Conservation (phyloP, 2,888 invertebrate genomes). For the Oligia strigilis region DNA sequence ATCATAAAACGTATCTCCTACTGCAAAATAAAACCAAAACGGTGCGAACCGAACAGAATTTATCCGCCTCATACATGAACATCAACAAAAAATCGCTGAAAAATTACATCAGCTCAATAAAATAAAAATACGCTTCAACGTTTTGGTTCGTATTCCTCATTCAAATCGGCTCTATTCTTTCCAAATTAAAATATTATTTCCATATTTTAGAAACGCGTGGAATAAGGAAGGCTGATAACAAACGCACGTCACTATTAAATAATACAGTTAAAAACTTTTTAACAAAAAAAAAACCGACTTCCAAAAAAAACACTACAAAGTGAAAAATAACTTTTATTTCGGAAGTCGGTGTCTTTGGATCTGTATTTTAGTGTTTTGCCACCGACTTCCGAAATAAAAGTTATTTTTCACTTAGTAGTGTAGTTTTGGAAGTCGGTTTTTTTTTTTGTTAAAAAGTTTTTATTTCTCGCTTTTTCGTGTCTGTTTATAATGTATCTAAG, state of each 20-base stretch:
- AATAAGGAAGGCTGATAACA: conserved; percentile 29
- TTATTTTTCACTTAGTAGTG: too few relatives aligned
- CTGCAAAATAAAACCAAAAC: conserved; percentile 20
- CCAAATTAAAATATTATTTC: conserved; percentile 37
- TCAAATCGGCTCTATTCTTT: conserved; percentile 33
- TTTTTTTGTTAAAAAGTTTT: too few relatives aligned
- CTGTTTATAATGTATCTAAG: too few relatives aligned
- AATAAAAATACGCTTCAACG: conserved; percentile 21
- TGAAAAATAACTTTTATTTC: too few relatives aligned
- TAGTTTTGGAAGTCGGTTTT: too few relatives aligned
- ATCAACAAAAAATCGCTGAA: conserved; percentile 28
- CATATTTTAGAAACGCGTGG: conserved; percentile 28
- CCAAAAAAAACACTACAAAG: too few relatives aligned
- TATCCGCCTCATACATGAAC: conserved; percentile 3
- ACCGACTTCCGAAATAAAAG: too few relatives aligned
- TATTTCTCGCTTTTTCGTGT: too few relatives aligned
- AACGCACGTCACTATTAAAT: conserved; percentile 14
- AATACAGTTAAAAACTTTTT: conserved; percentile 22
- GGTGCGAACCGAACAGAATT: conserved; percentile 2
- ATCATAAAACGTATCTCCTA: conserved; percentile 18
- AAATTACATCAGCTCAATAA: conserved; percentile 25
- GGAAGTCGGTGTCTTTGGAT: too few relatives aligned
- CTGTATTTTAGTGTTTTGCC: too few relatives aligned
- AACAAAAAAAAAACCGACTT: too few relatives aligned
- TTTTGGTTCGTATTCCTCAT: conserved; percentile 27